These are phyloP conservation scores for Pygocentrus nattereri DNA, from an alignment of 2,797 vertebrate species.

Conservation along the genomic window DNA sequence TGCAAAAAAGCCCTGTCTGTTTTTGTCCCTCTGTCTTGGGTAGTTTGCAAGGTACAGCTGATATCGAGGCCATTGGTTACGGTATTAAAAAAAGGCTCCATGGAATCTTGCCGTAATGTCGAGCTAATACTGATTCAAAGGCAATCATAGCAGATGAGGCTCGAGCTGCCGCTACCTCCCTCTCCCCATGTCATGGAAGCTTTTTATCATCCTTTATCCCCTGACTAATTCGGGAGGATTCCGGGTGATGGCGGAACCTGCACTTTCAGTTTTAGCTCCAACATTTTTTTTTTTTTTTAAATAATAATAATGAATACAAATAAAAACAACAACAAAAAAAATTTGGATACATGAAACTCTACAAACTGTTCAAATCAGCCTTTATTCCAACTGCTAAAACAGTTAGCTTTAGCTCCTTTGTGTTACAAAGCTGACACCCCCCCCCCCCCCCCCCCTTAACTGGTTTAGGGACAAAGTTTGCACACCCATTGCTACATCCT, in stretches of 20 bases:
- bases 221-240: constrained; percentile 62
- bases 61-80: constrained; percentile 81
- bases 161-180: constrained; percentile 59
- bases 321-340: constrained; percentile 21
- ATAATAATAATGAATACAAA: not conserved
- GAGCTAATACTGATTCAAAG: constrained; percentile 69
- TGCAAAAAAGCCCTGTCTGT: constrained; percentile 82
- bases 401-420: no score
- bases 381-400: no score
- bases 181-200: constrained; percentile 57
- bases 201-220: constrained; percentile 63
- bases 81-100: constrained; percentile 68
- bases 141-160: constrained; percentile 65
- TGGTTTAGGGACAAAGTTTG: not conserved
- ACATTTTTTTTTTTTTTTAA: constrained; percentile 28
- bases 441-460: no score
- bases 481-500: not conserved
- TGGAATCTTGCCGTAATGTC: constrained; percentile 61
- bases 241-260: constrained; percentile 60
- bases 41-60: constrained; percentile 80
- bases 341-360: constrained; percentile 40
- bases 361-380: no score
- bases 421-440: no score
- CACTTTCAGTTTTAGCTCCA: constrained; percentile 54
- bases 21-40: constrained; percentile 80